Base-by-base conservation (phyloP, 1,140 invertebrate species). In the Branchinecta lindahli region DNA sequence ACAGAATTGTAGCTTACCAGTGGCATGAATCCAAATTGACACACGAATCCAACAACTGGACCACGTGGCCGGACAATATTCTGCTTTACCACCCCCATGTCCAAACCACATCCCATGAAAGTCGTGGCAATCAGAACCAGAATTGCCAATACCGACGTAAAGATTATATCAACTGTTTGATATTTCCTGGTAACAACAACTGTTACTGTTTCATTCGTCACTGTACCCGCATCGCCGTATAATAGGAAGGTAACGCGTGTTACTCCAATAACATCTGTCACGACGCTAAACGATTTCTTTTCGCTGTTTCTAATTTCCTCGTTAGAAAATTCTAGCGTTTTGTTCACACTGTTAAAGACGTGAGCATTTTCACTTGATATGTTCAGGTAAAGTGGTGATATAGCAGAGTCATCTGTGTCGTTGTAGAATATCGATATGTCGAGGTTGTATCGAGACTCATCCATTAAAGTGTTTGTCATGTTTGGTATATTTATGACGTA, bases 51-150 rank as follows among this genome's bases (percentile, higher is more conserved):
- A 74, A 95, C 90, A 5, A 80, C 78, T 0, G 92, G 92, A 46
- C 89, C 90, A 12, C 92, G 81, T 0, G 94, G 94, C 72, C 82
- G 84, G 70, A 81, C 84, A 0, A 95, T 71, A 15, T 87, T 86
- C 4, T 83, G 79, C 72, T 84, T 85, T 6, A 95, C 83, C 6
- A 88, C 83, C 0, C 80, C 75, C 81, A 90, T 85, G 76, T 94
- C 87, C 75, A 96, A 83, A 0, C 92, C 91, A 78, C 92, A 94
- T 0, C 94, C 94, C 81, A 96, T 96, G 79, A 96, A 94, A 52
- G 96, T 88, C 44, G 71, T 72, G 65, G 68, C 69, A 8, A 72
- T 7, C 44, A 72, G 46, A 0, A 82, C 75, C 44, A 81, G 71
- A n/a, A 77, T 70, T 8, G 77, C 75, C 7, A 81, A 73, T 15